A percentile compares a stretch with the other conserved stretches of the same genome.
phyloP scores from a whole-genome alignment of 2,888 invertebrate genomes.

The Syrista parreyssii region DNA sequence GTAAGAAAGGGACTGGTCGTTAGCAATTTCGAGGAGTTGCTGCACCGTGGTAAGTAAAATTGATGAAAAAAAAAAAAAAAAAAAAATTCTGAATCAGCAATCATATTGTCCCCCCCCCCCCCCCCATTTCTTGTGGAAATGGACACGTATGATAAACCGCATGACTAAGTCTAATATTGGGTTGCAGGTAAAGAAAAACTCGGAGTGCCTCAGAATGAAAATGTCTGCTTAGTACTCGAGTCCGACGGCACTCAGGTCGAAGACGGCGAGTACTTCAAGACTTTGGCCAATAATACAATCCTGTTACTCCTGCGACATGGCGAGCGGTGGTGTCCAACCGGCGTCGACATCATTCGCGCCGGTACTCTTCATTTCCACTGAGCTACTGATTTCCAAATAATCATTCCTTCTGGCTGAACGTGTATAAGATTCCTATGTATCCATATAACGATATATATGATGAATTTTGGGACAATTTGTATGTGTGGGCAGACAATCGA shows the following conservation, averaged over 20 bases:
- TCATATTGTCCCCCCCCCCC: too few species aligned
- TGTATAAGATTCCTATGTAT: too few species aligned
- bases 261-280: constrained; percentile 96
- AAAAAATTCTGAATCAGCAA: not conserved
- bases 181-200: constrained; percentile 87
- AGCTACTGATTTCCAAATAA: too few species aligned
- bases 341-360: constrained; percentile 94
- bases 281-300: constrained; percentile 91
- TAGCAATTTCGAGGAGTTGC: constrained; percentile 89
- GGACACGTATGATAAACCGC: too few species aligned
- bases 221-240: constrained; percentile 91
- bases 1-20: constrained; percentile 93
- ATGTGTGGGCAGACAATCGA: too few species aligned
- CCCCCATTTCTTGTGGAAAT: too few species aligned
- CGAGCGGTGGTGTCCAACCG: constrained; percentile 93
- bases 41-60: constrained; percentile 76
- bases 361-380: constrained; percentile 70
- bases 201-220: constrained; percentile 86
- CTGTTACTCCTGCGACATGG: constrained; percentile 88
- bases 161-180: not conserved
- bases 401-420: too few species aligned
- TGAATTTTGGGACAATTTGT: too few species aligned
- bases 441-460: too few species aligned
- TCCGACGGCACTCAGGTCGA: constrained; percentile 97
- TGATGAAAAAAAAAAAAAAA: not conserved